Evolutionary conservation across 1,140 invertebrate species (phyloP).

Genomic region (Oscheius sp.): DNA sequence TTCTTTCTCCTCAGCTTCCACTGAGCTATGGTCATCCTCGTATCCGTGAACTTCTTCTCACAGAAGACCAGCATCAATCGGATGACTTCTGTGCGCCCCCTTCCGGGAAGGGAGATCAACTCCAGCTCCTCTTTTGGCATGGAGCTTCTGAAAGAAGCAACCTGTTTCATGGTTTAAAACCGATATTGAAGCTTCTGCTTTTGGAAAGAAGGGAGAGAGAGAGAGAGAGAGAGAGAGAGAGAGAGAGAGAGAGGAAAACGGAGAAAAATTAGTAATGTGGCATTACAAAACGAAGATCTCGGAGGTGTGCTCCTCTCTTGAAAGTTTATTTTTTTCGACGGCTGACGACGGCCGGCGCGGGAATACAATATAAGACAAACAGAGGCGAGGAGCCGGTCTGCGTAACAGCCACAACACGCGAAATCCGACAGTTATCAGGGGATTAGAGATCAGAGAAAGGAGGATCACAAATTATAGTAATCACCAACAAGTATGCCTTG

Average conservation of each 20-base stretch:
- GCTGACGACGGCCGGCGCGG: not conserved
- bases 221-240: not conserved
- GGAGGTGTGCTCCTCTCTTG: not conserved
- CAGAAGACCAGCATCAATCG: slow-evolving; percentile 17
- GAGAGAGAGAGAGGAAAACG: not conserved
- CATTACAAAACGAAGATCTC: not conserved
- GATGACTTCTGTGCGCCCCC: slow-evolving; percentile 24
- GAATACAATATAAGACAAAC: slow-evolving; percentile 13
- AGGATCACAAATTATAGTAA: no score
- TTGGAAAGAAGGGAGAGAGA: not conserved
- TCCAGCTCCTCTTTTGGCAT: slow-evolving; percentile 13
- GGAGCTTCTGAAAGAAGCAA: not conserved
- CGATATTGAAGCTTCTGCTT: no score
- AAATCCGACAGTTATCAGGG: not conserved
- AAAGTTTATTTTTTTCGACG: slow-evolving; percentile 4
- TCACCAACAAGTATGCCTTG: not conserved
- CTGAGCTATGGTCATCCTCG: slow-evolving; percentile 23
- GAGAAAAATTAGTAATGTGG: no score
- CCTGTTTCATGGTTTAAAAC: not conserved
- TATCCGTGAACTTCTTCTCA: slow-evolving; percentile 18
- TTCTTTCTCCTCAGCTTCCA: slow-evolving; percentile 26
- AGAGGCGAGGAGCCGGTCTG: not conserved
- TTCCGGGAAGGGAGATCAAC: slow-evolving; percentile 24
- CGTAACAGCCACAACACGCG: not conserved
- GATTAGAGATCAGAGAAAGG: not conserved